A percentile compares a stretch with the other conserved stretches of the same genome.
phyloP scores from a whole-genome alignment of 2,797 vertebrate genomes.

The Lepus townsendii region DNA sequence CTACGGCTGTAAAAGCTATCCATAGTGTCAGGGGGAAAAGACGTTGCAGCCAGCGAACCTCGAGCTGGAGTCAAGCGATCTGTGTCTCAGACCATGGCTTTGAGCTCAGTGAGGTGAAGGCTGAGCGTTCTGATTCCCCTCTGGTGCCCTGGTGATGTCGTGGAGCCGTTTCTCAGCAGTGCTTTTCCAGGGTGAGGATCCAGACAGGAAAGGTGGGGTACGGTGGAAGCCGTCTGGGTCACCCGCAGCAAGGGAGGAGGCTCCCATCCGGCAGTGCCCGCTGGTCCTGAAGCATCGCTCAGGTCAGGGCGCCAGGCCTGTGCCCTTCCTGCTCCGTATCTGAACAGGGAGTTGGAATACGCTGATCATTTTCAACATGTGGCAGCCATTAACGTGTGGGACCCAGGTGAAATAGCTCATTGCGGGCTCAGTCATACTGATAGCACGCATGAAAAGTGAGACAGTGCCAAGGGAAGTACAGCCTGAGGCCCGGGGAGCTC shows the following conservation, averaged over 20 bases:
- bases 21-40: neutral
- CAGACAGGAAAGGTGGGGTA: neutral
- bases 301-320: neutral
- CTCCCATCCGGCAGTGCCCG: too few relatives aligned
- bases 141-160: too few relatives aligned
- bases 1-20: neutral
- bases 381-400: neutral
- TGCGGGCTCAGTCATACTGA: neutral
- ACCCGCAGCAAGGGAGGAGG: neutral
- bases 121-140: neutral
- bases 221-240: neutral
- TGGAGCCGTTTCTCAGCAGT: neutral
- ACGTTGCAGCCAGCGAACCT: neutral
- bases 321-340: neutral
- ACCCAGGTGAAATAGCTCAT: conserved; percentile 48
- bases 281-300: neutral
- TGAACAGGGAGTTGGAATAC: neutral
- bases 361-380: conserved; percentile 35
- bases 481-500: neutral
- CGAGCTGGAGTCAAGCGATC: neutral
- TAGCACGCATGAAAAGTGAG: neutral
- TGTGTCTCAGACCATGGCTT: neutral
- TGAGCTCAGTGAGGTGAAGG: too few relatives aligned
- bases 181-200: neutral
- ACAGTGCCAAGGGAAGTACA: neutral